Evolutionary conservation across 2,113 vertebrate species (phyloP).

Genomic region (Syngnathus scovelli): DNA sequence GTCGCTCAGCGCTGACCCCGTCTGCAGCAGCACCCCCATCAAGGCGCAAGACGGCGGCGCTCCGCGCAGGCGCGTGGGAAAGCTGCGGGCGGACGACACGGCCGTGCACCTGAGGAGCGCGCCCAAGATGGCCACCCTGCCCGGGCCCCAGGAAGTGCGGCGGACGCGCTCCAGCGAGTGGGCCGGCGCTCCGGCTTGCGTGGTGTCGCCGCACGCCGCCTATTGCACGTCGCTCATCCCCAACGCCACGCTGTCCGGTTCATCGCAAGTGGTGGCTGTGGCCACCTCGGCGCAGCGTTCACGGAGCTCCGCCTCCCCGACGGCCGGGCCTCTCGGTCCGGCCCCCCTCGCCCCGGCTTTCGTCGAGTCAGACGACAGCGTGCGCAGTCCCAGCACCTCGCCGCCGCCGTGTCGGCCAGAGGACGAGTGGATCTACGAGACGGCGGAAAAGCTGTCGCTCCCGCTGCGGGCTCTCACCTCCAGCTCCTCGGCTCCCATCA

Average conservation of each 20-base stretch:
- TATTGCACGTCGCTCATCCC: constrained; percentile 86
- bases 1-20: constrained; percentile 76
- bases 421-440: constrained; percentile 78
- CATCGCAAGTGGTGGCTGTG: constrained; percentile 81
- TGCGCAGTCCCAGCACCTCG: constrained; percentile 61
- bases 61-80: constrained; percentile 68
- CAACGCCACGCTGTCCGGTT: constrained; percentile 82
- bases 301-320: constrained; percentile 46
- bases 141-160: constrained; percentile 81
- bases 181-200: constrained; percentile 72
- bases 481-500: constrained; percentile 77
- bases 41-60: constrained; percentile 63
- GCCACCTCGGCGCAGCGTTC: constrained; percentile 65
- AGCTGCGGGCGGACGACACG: constrained; percentile 74
- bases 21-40: constrained; percentile 67
- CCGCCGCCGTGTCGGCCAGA: constrained; percentile 51
- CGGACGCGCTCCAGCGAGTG: constrained; percentile 65
- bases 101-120: constrained; percentile 71
- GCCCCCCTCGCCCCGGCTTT: constrained; percentile 38
- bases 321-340: constrained; percentile 43
- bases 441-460: constrained; percentile 63
- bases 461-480: constrained; percentile 70
- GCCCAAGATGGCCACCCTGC: constrained; percentile 53
- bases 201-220: constrained; percentile 83
- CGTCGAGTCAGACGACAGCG: constrained; percentile 75